These are phyloP conservation scores for Brenthis ino DNA, from an alignment of 2,888 invertebrate genomes.

Conservation along the genomic window DNA sequence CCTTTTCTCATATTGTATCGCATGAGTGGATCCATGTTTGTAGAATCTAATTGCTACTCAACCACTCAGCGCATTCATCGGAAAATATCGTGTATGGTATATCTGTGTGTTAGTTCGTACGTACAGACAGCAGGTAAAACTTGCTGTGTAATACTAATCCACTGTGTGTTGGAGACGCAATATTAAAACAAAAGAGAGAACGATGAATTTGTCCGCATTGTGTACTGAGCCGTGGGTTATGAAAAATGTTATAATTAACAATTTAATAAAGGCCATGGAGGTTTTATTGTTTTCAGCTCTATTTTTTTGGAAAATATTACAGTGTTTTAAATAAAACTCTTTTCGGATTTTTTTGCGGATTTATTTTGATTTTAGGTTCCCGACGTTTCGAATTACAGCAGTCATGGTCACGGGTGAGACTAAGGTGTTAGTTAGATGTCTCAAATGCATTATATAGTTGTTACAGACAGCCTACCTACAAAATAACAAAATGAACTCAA, in stretches of 20 bases:
- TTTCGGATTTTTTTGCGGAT: too few species aligned
- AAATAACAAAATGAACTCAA: too few species aligned
- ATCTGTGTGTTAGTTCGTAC: not conserved
- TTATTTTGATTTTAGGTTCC: too few species aligned
- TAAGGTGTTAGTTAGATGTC: too few species aligned
- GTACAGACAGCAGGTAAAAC: constrained; percentile 2
- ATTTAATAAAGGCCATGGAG: constrained; percentile 1
- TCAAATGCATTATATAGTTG: too few species aligned
- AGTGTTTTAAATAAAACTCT: not conserved
- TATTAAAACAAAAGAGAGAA: constrained; percentile 14
- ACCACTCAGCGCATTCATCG: constrained; percentile 74
- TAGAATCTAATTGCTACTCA: constrained; percentile 79
- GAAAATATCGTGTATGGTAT: constrained; percentile 58
- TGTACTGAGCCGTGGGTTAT: constrained; percentile 11
- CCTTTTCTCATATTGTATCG: constrained; percentile 77
- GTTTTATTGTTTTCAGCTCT: not conserved
- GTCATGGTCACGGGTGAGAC: too few species aligned
- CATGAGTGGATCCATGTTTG: constrained; percentile 70
- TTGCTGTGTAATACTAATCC: constrained; percentile 14
- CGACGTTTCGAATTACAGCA: too few species aligned
- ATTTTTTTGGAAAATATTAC: not conserved
- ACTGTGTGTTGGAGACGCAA: constrained; percentile 12
- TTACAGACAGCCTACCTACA: too few species aligned
- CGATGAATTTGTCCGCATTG: constrained; percentile 13
- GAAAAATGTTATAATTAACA: constrained; percentile 11